Evolutionary conservation across 1,140 invertebrate genomes (phyloP).

Genomic region (Bombus breviceps): DNA sequence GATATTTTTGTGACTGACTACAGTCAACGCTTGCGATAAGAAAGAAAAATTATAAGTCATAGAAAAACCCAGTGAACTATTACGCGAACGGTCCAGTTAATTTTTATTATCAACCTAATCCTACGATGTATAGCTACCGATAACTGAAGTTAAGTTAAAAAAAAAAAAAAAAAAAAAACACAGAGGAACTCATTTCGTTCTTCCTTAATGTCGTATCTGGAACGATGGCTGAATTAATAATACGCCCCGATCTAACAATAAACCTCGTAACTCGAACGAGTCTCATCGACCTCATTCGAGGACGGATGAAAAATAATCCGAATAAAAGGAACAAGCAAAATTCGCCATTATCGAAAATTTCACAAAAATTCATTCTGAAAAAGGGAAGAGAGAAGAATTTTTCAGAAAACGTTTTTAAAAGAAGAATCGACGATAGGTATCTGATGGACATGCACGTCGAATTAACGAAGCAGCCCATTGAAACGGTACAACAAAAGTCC

Average conservation of each 20-base stretch:
- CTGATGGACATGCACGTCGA: background rate
- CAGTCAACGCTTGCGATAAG: background rate
- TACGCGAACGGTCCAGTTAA: background rate
- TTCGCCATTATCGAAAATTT: background rate
- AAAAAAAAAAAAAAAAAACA: background rate
- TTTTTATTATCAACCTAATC: background rate
- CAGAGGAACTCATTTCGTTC: no score
- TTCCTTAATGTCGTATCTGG: background rate
- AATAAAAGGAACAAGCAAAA: background rate
- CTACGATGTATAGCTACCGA: background rate
- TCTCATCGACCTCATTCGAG: conserved; percentile 2
- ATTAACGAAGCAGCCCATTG: conserved; percentile 18
- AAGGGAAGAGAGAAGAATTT: background rate
- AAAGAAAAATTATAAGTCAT: background rate
- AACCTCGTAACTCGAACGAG: background rate
- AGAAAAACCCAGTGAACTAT: background rate
- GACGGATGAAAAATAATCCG: background rate
- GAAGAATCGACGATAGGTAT: background rate
- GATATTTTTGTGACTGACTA: background rate
- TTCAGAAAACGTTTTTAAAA: background rate
- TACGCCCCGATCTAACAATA: conserved; percentile 20
- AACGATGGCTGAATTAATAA: conserved; percentile 31
- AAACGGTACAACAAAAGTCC: conserved; percentile 5
- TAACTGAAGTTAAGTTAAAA: background rate
- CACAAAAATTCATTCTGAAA: background rate